A percentile compares a stretch with the other conserved stretches of the same genome.
Evolutionary conservation across 2,888 invertebrate genomes (phyloP).

Genomic region (Pseudococcus jackbeardsleyi): DNA sequence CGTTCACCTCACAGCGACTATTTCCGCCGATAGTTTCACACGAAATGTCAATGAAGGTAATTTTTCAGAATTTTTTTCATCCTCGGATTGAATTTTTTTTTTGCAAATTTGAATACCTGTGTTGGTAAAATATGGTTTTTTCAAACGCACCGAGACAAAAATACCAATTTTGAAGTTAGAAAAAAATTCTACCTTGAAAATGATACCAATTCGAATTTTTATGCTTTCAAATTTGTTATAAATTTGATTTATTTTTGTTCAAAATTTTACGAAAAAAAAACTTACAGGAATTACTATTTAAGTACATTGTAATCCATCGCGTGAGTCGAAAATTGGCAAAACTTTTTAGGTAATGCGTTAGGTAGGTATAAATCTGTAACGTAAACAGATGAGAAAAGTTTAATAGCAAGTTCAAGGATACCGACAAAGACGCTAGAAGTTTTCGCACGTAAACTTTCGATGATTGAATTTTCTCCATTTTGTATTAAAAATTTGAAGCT

Average conservation of each 20-base stretch:
- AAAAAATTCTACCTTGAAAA: too few species aligned
- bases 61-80: slow-evolving; percentile 25
- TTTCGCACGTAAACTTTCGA: background rate
- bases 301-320: background rate
- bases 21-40: background rate
- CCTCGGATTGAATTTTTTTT: background rate
- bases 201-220: too few species aligned
- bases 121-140: background rate
- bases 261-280: too few species aligned
- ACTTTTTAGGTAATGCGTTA: background rate
- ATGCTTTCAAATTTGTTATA: too few species aligned
- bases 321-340: background rate
- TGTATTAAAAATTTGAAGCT: background rate
- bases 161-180: too few species aligned
- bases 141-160: too few species aligned
- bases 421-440: background rate
- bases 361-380: background rate
- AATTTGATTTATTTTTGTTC: too few species aligned
- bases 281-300: too few species aligned
- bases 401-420: background rate
- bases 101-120: background rate
- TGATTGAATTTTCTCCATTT: background rate
- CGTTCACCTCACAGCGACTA: background rate
- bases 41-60: slow-evolving; percentile 61
- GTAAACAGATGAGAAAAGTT: slow-evolving; percentile 1